Percentiles rank a stretch among this genome's conserved stretches.
These are phyloP conservation scores for Caenorhabditis doughertyi DNA, from an alignment of 2,888 invertebrate species.

Conservation along the genomic window DNA sequence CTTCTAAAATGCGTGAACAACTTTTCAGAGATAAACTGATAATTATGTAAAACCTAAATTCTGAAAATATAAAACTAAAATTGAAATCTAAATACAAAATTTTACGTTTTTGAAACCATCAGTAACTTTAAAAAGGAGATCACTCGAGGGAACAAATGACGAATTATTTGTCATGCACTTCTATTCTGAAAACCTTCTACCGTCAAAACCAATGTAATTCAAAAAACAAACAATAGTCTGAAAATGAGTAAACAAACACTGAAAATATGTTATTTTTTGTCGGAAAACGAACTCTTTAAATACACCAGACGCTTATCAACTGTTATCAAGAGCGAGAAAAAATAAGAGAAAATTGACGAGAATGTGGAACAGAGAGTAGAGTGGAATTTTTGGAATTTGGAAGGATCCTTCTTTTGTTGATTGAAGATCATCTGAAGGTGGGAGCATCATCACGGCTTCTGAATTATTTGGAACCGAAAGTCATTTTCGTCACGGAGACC, in stretches of 20 bases:
- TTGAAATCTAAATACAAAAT: too few species aligned
- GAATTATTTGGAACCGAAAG: constrained; percentile 24
- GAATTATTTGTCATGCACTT: neutral
- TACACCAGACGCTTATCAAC: constrained; percentile 23
- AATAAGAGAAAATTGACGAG: constrained; percentile 30
- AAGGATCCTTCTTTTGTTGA: neutral
- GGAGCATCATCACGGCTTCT: too few species aligned
- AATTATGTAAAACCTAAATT: too few species aligned
- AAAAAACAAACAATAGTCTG: constrained; percentile 6
- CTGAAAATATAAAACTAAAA: too few species aligned
- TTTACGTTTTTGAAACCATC: too few species aligned
- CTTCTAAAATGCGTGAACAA: too few species aligned
- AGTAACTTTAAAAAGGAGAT: too few species aligned
- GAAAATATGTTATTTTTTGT: neutral
- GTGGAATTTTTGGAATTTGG: constrained; percentile 30
- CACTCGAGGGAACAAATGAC: too few species aligned
- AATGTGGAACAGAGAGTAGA: constrained; percentile 39
- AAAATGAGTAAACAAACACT: too few species aligned
- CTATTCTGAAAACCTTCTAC: neutral
- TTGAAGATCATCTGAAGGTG: neutral
- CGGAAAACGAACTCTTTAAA: constrained; percentile 25
- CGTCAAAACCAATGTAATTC: neutral
- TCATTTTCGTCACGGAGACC: constrained; percentile 25
- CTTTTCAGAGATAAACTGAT: too few species aligned
- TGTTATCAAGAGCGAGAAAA: constrained; percentile 23